These are phyloP conservation scores for Neodiprion virginianus DNA, from an alignment of 1,140 invertebrate genomes.

Conservation along the genomic window DNA sequence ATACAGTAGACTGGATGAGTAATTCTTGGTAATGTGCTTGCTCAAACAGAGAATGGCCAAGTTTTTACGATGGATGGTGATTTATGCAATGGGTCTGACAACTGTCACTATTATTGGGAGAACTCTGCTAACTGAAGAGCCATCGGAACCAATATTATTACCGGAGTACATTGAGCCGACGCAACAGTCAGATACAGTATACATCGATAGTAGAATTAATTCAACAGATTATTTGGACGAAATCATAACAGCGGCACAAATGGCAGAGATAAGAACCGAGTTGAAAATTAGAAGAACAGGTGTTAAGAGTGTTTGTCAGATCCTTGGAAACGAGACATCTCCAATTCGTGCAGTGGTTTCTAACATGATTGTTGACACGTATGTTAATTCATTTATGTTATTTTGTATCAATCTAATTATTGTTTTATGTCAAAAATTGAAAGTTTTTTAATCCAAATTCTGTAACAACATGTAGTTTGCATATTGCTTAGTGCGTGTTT, in stretches of 20 bases:
- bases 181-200: neutral
- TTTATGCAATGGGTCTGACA: neutral
- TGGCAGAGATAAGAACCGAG: slow-evolving; percentile 22
- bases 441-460: too few relatives aligned
- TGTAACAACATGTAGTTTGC: too few relatives aligned
- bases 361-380: slow-evolving; percentile 47
- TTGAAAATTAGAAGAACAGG: slow-evolving; percentile 26
- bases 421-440: too few relatives aligned
- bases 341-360: slow-evolving; percentile 29
- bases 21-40: neutral
- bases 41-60: neutral
- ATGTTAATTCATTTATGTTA: slow-evolving; percentile 21
- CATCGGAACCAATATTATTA: neutral
- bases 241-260: slow-evolving; percentile 25
- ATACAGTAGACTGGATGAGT: neutral
- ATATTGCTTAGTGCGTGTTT: too few relatives aligned
- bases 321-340: neutral
- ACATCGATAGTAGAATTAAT: neutral
- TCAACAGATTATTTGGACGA: slow-evolving; percentile 2
- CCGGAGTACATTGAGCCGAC: neutral
- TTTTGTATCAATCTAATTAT: neutral
- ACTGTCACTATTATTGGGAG: neutral
- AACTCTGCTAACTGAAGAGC: neutral
- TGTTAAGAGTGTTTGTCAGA: slow-evolving; percentile 3
- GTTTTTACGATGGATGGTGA: neutral